These are phyloP conservation scores for Sylvietta virens DNA, from an alignment of 2,113 vertebrate genomes.

Conservation along the genomic window DNA sequence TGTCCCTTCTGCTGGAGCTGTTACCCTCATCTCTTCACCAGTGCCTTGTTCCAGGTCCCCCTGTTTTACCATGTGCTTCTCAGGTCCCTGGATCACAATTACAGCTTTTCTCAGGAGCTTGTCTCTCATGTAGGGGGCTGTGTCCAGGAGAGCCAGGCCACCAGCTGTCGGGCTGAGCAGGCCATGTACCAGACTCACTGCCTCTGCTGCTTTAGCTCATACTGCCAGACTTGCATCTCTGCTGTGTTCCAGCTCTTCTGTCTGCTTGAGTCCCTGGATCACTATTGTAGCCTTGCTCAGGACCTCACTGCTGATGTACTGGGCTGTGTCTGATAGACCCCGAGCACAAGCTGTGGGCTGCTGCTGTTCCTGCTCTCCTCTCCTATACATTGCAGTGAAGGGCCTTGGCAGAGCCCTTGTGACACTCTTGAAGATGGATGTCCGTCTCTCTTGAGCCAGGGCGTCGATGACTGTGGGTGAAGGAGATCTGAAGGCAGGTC, in stretches of 20 bases:
- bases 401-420: not conserved
- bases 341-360: not conserved
- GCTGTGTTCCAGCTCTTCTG: no score
- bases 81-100: no score
- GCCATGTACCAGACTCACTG: accelerated
- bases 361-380: not conserved
- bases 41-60: no score
- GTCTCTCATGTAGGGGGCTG: not conserved
- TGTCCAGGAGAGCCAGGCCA: not conserved
- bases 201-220: no score
- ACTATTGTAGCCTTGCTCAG: no score
- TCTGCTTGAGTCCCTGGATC: no score
- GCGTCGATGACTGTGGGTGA: not conserved
- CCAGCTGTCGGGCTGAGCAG: accelerated
- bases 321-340: no score
- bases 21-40: not conserved
- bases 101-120: no score
- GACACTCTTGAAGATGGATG: accelerated
- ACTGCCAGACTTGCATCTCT: no score
- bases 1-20: not conserved
- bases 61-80: no score
- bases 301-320: no score
- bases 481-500: not conserved
- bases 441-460: not conserved
- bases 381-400: not conserved